phyloP scores from a whole-genome alignment of 2,797 vertebrate genomes.

The Catharus ustulatus region DNA sequence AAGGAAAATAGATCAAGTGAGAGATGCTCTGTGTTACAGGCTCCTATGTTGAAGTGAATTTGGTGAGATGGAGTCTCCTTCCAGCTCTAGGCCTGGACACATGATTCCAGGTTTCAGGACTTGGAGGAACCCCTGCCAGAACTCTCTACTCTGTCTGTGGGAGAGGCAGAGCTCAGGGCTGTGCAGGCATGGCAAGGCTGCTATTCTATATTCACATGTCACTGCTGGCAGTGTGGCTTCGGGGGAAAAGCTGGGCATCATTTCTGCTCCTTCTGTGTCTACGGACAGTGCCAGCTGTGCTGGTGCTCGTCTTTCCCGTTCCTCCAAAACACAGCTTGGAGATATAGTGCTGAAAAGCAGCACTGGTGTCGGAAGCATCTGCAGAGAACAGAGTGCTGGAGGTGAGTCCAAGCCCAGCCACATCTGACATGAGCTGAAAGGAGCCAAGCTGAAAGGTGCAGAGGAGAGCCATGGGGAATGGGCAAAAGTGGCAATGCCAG shows the following conservation, averaged over 20 bases:
- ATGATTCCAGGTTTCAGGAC: background rate
- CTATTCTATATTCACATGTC: too few species aligned
- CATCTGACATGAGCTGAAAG: fast-evolving
- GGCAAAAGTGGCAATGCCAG: too few species aligned
- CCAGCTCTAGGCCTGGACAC: background rate
- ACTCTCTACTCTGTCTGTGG: too few species aligned
- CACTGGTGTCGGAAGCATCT: fast-evolving
- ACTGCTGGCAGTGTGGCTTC: fast-evolving
- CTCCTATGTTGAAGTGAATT: background rate
- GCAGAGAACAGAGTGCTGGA: background rate
- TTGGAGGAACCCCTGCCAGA: background rate
- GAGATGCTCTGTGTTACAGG: background rate
- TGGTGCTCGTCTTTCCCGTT: fast-evolving
- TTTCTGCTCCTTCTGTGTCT: fast-evolving
- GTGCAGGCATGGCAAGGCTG: too few species aligned
- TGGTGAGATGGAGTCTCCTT: background rate
- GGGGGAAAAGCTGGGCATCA: fast-evolving
- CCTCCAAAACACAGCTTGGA: fast-evolving
- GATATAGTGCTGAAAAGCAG: fast-evolving
- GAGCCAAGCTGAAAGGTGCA: background rate
- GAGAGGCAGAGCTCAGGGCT: too few species aligned
- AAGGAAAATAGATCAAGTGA: background rate
- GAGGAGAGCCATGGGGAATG: background rate
- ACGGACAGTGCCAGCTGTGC: fast-evolving
- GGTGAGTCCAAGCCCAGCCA: too few species aligned